Percentiles rank a stretch among this genome's conserved stretches.
Evolutionary conservation across 2,113 vertebrate species (phyloP).

Genomic region (Myrmophylax atrothorax): DNA sequence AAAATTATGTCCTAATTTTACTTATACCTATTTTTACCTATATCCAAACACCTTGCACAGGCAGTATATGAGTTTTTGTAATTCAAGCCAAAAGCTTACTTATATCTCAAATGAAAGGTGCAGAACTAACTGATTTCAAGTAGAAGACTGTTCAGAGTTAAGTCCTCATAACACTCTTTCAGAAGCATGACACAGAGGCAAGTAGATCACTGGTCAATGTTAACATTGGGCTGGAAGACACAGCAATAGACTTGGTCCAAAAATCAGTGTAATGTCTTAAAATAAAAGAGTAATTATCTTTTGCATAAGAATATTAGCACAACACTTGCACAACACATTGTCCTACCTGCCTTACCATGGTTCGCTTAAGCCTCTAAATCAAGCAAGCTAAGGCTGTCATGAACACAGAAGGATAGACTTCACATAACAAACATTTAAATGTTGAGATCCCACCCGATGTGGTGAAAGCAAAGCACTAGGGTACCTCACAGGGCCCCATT

Average conservation of each 20-base stretch:
- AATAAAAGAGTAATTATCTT: not conserved
- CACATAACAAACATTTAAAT: fast-evolving
- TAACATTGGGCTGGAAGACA: not conserved
- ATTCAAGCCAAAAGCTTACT: not conserved
- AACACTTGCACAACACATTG: not conserved
- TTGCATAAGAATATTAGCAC: not conserved
- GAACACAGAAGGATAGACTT: not conserved
- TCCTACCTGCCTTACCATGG: not conserved
- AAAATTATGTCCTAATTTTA: not conserved
- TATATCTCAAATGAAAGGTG: not conserved
- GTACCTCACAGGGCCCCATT: not conserved
- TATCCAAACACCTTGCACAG: not conserved
- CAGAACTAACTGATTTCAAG: not conserved
- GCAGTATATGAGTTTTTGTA: not conserved
- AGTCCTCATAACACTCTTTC: not conserved
- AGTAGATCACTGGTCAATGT: not conserved
- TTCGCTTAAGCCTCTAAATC: not conserved
- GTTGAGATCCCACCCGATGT: not conserved
- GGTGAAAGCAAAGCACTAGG: not conserved
- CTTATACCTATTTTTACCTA: not conserved
- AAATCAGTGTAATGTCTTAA: not conserved
- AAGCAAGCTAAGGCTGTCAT: not conserved
- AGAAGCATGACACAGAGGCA: not conserved
- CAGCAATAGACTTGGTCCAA: not conserved
- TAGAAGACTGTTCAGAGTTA: not conserved